Base-by-base conservation (phyloP, 2,888 invertebrate species). In the Drosophila falleni region DNA sequence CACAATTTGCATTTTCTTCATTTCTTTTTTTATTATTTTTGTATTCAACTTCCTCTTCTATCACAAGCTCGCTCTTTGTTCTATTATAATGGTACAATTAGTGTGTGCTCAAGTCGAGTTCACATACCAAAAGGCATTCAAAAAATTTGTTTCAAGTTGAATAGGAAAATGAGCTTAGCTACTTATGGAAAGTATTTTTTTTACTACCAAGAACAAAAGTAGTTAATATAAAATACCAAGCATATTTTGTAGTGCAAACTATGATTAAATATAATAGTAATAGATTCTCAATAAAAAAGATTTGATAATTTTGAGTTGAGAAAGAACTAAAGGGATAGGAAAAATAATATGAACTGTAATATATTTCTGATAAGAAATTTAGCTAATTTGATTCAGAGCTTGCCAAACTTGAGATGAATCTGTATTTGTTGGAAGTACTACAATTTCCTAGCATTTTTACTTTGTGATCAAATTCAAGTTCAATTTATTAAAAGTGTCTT, bases 41-140 rank as follows among this genome's bases (percentile, higher is more conserved):
- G 35, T n/a, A 8, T 41, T 51, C 31, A 33, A 53, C 23, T 50
- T 16, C 41, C 23, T 19, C 29, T 49, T 23, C 6, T n/a, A 42
- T 39, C 39, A 80, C 76, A 75, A 69, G 47, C 55, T 23, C 3
- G 3, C 39, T 62, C 74, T 53, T 80, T 75, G 75, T 75, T 75
- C 26, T 5, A 5, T 35, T 29, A 42, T 16, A 53, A 51, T 51
- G 5, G 29, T 41, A 46, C 60, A 58, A 62, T 55, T 58, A 47
- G 44, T 19, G 23, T 15, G 23, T 19, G 49, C 47, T 61, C 53
- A 58, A 51, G 58, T 42, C 31, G 29, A 65, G 31, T 65, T 50
- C 46, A 44, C 10, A 9, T 19, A n/a, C 13, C 10, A n/a, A 50
- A 5, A 29, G 9, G 16, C n/a, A 39, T 31, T 51, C 5, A 15